Evolutionary conservation across 2,113 vertebrate genomes (phyloP).

Genomic region (Dendrocopos noguchii): DNA sequence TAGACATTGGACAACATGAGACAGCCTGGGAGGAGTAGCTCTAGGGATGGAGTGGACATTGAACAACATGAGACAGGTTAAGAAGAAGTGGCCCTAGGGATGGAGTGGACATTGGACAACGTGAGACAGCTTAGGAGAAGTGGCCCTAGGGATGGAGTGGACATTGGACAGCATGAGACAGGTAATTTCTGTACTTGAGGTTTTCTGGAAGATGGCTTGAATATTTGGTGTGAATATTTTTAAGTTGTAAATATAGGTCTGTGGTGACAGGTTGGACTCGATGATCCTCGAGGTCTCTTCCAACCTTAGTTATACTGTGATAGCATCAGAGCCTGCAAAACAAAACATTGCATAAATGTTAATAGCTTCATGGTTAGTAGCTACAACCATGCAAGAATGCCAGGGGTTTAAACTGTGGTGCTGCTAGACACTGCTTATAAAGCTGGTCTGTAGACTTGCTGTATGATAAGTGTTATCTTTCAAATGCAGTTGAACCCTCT

Average conservation of each 20-base stretch:
- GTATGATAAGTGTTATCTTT: conserved; percentile 72
- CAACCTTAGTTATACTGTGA: too few relatives aligned
- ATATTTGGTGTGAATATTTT: neutral
- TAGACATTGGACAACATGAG: neutral
- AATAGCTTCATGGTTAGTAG: neutral
- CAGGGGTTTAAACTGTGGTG: neutral
- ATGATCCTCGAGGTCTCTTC: too few relatives aligned
- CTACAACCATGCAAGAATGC: neutral
- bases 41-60: neutral
- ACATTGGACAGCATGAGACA: neutral
- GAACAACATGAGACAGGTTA: neutral
- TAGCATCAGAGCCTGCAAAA: neutral
- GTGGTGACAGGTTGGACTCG: too few relatives aligned
- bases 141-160: neutral
- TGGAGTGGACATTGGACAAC: neutral
- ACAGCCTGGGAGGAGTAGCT: neutral
- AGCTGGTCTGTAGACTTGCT: conserved; percentile 34
- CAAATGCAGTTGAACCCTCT: conserved; percentile 34
- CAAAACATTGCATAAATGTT: neutral
- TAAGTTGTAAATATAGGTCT: neutral
- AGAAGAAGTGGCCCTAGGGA: neutral
- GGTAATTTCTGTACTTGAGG: neutral
- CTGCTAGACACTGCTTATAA: neutral
- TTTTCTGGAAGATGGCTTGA: neutral
- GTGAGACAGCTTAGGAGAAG: neutral